Base-by-base conservation (phyloP, 2,888 invertebrate genomes). In the Cyclophora punctaria region DNA sequence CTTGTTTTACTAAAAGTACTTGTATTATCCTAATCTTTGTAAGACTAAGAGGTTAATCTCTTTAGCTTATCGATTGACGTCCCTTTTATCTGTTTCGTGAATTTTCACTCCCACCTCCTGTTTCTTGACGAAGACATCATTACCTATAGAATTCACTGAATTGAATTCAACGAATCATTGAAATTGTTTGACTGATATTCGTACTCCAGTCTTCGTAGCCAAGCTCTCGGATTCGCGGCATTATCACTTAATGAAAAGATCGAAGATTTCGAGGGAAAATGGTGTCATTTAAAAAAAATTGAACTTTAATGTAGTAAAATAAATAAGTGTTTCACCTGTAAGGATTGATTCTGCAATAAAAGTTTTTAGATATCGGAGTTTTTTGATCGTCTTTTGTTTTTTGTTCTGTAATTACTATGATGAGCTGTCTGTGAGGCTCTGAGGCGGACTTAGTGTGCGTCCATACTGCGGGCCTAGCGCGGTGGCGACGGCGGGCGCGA, bases 81-180 rank as follows among this genome's bases (percentile, higher is more conserved):
- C 20, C 20, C 20, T 20, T 37, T 37, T 37, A 37, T 37, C 37
- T 37, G 37, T 5, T 5, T 5, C 4, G 4, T 37, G 1, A 37
- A 37, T 37, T 5, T 37, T 37, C 37, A 37, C 5, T 37, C 37
- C 37, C 5, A 4, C 37, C 46, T 49, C 50, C 49, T 44, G 50
- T 50, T 45, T 50, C 43, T 47, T 48, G 45, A 48, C 46, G 48
- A 50, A 41, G 44, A 56, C 20, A 45, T 50, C 53, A 59, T 56
- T 55, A 56, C 49, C 44, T 51, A 51, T 53, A 49, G 48, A 51
- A 48, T 48, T 47, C 51, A 46, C 47, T 42, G 44, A 50, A 48
- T 48, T 35, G 43, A 48, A 51, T 46, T 47, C 45, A 34, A 41
- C 43, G 48, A 50, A 51, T 52, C 48, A 41, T 20, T 52, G 47